Conservation (phyloP, 2,797 vertebrate species). For the Myiotriccus ornatus region DNA sequence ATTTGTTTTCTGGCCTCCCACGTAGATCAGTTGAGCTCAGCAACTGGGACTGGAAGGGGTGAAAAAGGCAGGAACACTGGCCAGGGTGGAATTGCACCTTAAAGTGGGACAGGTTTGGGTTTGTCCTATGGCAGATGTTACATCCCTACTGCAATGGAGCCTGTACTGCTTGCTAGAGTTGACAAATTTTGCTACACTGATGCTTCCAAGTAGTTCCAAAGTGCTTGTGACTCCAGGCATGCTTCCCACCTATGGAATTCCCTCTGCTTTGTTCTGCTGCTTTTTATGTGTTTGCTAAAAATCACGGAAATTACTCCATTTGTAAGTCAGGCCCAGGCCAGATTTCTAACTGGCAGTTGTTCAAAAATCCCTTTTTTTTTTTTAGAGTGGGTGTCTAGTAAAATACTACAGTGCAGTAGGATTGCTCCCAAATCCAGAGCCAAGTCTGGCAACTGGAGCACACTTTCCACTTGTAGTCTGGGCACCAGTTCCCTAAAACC, state of each 20-base stretch:
- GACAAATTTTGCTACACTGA: neutral
- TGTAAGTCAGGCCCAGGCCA: neutral
- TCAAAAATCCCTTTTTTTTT: neutral
- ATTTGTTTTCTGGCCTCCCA: neutral
- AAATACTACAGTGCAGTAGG: neutral
- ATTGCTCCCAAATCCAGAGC: neutral
- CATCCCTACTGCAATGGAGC: conserved; percentile 38
- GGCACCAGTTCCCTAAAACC: neutral
- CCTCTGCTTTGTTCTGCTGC: conserved; percentile 29
- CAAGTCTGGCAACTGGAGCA: neutral
- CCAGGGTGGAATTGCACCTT: neutral
- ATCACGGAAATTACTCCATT: neutral
- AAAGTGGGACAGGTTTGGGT: neutral
- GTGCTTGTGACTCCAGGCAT: conserved; percentile 40
- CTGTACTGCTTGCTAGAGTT: neutral
- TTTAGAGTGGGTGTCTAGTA: neutral
- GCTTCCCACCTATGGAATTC: neutral
- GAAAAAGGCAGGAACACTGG: neutral
- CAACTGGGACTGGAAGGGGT: neutral
- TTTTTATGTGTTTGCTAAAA: neutral
- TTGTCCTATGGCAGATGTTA: neutral
- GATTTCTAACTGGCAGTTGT: neutral
- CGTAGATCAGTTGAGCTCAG: neutral
- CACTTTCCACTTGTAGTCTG: neutral
- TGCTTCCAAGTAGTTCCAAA: neutral